phyloP scores from a whole-genome alignment of 2,797 vertebrate species.

The Heterohyrax brucei region DNA sequence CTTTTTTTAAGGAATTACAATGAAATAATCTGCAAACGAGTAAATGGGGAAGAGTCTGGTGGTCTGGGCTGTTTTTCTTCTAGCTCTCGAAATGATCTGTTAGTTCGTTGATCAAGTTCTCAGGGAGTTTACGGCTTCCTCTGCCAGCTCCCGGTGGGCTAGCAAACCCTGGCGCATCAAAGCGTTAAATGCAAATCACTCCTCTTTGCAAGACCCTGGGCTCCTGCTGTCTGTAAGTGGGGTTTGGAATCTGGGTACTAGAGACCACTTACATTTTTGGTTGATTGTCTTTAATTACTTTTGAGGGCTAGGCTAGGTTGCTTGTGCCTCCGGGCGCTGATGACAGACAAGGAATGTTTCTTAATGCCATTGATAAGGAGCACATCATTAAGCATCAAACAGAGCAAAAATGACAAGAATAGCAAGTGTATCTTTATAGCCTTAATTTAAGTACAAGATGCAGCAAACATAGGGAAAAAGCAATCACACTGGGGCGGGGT shows the following conservation, averaged over 20 bases:
- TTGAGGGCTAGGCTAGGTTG: slow-evolving; percentile 88
- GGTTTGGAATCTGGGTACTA: slow-evolving; percentile 90
- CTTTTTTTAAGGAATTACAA: slow-evolving; percentile 43
- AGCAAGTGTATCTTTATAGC: slow-evolving; percentile 88
- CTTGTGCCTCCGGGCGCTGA: slow-evolving; percentile 85
- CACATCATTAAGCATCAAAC: slow-evolving; percentile 88
- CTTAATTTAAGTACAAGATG: slow-evolving; percentile 66
- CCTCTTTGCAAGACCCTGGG: slow-evolving; percentile 78
- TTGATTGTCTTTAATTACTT: slow-evolving; percentile 94
- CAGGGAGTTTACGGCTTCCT: neutral
- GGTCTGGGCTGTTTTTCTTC: neutral
- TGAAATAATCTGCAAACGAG: neutral
- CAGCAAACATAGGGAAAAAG: slow-evolving; percentile 67
- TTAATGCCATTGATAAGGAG: slow-evolving; percentile 89
- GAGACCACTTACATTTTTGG: slow-evolving; percentile 90
- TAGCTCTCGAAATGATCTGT: neutral
- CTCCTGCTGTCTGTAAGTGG: slow-evolving; percentile 88
- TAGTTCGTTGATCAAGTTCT: neutral
- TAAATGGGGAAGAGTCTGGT: too few relatives aligned
- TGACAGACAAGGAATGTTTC: slow-evolving; percentile 90
- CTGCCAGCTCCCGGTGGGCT: neutral
- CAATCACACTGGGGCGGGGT: neutral
- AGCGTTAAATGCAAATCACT: slow-evolving; percentile 89
- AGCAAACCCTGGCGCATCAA: neutral
- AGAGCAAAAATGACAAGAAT: slow-evolving; percentile 88